phyloP scores from a whole-genome alignment of 2,113 vertebrate species.

The Sinocyclocheilus rhinocerous region DNA sequence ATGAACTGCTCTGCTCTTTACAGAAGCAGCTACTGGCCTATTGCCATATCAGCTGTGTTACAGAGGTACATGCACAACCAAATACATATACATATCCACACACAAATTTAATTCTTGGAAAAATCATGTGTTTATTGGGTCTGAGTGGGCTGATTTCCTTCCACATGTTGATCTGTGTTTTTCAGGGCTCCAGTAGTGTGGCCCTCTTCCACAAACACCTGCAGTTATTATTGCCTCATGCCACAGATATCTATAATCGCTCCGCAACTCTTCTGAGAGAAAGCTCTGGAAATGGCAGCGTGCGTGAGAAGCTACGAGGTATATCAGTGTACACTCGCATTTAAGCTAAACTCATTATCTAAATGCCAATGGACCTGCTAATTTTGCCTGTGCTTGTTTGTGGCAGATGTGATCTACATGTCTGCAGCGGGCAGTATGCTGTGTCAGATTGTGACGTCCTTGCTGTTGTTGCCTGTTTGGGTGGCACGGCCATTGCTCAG shows the following conservation, averaged over 20 bases:
- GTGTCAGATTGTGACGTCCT: constrained; percentile 91
- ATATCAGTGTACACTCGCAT: not conserved
- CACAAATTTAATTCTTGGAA: not conserved
- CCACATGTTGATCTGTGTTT: not conserved
- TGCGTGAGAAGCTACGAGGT: constrained; percentile 93
- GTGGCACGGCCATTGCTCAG: constrained; percentile 90
- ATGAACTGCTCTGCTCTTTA: constrained; percentile 93
- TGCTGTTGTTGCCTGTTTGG: constrained; percentile 90
- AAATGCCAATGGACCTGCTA: not conserved
- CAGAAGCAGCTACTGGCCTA: constrained; percentile 96
- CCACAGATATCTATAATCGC: constrained; percentile 93
- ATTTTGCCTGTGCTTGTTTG: constrained; percentile 24
- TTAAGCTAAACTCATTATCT: not conserved
- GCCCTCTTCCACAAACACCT: constrained; percentile 97
- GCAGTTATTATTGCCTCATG: constrained; percentile 94
- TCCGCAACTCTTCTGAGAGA: constrained; percentile 89
- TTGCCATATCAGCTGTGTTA: constrained; percentile 92
- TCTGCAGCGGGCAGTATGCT: constrained; percentile 98
- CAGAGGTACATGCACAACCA: constrained; percentile 77
- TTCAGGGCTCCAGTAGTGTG: constrained; percentile 93
- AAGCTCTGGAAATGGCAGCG: constrained; percentile 93
- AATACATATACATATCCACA: not conserved
- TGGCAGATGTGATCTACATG: constrained; percentile 91
- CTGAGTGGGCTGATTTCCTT: not conserved
- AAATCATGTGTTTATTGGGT: not conserved